A percentile compares a stretch with the other conserved stretches of the same genome.
These are phyloP conservation scores for Bryconaethiops microstoma DNA, from an alignment of 2,797 vertebrate species.

Conservation along the genomic window DNA sequence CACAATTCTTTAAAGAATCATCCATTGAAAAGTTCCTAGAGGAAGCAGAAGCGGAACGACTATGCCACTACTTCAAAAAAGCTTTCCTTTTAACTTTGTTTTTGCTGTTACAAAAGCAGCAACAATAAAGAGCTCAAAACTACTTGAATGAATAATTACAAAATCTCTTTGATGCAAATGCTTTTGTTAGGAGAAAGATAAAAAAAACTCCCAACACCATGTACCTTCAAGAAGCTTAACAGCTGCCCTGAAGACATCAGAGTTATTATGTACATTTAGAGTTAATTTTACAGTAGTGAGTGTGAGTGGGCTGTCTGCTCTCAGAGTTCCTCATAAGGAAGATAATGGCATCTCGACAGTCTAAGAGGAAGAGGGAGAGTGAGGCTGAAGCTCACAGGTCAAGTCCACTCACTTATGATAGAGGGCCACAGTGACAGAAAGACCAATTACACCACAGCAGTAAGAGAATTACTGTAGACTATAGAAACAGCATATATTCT, in stretches of 20 bases:
- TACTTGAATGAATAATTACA: background rate
- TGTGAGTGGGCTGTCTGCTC: background rate
- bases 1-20: too few relatives aligned
- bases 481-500: background rate
- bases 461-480: background rate
- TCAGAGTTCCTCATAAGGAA: background rate
- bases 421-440: background rate
- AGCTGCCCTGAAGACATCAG: background rate
- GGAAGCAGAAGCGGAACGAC: too few relatives aligned
- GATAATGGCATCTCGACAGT: constrained; percentile 26
- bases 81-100: too few relatives aligned
- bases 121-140: too few relatives aligned
- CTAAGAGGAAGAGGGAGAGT: background rate
- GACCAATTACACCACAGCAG: background rate
- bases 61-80: too few relatives aligned
- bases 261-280: background rate
- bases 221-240: background rate
- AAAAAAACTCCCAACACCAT: background rate
- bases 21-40: too few relatives aligned
- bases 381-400: background rate
- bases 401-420: background rate
- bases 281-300: background rate
- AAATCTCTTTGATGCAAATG: background rate
- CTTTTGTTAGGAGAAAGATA: background rate
- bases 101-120: too few relatives aligned